Conservation (phyloP, 2,888 invertebrate species). For the Heliconius erato region DNA sequence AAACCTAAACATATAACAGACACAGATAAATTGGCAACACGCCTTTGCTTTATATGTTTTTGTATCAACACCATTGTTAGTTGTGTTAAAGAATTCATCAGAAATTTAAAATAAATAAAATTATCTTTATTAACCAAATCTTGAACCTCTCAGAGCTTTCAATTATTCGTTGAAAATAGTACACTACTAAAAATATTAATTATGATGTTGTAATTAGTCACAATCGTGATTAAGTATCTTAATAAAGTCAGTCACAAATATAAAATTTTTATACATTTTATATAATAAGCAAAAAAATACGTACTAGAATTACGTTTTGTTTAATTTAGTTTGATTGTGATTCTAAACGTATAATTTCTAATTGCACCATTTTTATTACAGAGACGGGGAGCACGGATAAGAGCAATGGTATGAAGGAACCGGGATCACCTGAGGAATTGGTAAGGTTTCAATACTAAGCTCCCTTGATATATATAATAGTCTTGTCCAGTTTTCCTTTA, state of each 20-base stretch:
- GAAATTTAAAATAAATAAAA: not conserved
- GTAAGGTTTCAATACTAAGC: conserved; percentile 80
- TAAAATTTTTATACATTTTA: too few species aligned
- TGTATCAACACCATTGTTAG: not conserved
- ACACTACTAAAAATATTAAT: not conserved
- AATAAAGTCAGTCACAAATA: too few species aligned
- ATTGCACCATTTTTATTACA: conserved; percentile 73
- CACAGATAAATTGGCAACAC: not conserved
- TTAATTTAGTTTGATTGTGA: not conserved
- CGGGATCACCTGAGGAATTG: conserved; percentile 93
- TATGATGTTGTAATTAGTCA: too few species aligned
- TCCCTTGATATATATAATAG: conserved; percentile 6
- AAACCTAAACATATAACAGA: not conserved
- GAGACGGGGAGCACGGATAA: conserved; percentile 89
- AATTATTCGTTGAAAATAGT: not conserved
- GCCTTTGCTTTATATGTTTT: not conserved
- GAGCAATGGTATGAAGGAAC: conserved; percentile 95
- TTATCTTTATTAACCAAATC: not conserved
- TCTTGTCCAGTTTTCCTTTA: not conserved
- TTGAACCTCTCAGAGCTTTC: not conserved
- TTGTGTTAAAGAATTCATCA: not conserved
- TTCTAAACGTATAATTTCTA: conserved; percentile 25
- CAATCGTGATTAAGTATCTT: too few species aligned
- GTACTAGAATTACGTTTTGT: not conserved
- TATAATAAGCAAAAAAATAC: not conserved